A percentile compares a stretch with the other conserved stretches of the same genome.
Conservation (phyloP, 2,888 invertebrate species). For the Mythimna albipuncta region DNA sequence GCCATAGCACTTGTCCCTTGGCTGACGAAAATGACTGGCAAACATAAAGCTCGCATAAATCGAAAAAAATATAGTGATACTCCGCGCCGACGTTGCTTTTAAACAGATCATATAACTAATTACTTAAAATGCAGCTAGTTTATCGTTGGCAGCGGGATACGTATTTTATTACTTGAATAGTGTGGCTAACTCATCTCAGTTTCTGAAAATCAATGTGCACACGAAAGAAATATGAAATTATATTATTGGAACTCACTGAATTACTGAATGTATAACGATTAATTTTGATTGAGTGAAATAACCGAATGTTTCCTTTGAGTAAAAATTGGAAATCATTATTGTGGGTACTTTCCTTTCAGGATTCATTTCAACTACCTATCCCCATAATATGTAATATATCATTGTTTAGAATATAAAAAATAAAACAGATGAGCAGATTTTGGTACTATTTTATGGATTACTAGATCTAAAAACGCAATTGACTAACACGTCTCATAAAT, state of each 20-base stretch:
- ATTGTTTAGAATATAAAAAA: background rate
- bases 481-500: background rate
- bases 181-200: background rate
- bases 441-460: background rate
- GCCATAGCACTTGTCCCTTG: slow-evolving; percentile 4
- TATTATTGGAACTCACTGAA: background rate
- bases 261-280: background rate
- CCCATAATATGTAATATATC: background rate
- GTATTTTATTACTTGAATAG: slow-evolving; percentile 3
- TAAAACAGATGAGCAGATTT: background rate
- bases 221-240: slow-evolving; percentile 1
- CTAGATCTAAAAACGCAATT: background rate
- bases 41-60: background rate
- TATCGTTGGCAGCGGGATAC: slow-evolving; percentile 3
- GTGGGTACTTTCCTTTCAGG: background rate
- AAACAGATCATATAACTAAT: background rate
- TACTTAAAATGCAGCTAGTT: background rate
- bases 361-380: background rate
- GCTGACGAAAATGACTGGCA: slow-evolving; percentile 10
- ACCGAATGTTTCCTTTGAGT: background rate
- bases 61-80: background rate
- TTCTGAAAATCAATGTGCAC: background rate
- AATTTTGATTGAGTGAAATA: background rate
- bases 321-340: background rate
- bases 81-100: background rate